Evolutionary conservation across 2,797 vertebrate genomes (phyloP).

Genomic region (Rachycentron canadum): DNA sequence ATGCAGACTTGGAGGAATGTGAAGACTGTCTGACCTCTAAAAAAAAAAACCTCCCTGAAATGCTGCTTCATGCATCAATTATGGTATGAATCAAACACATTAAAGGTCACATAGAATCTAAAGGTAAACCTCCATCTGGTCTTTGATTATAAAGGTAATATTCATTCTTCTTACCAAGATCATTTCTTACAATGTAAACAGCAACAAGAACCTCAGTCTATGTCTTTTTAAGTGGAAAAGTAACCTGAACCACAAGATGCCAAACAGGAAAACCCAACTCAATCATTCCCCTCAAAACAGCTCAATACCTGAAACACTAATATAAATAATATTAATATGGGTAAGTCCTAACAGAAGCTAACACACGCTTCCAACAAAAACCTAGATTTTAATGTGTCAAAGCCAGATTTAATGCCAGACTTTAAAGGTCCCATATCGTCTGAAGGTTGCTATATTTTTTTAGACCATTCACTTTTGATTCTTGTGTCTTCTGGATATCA

Average conservation of each 20-base stretch:
- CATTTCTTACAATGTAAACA: background rate
- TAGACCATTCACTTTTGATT: too few species aligned
- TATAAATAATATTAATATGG: background rate
- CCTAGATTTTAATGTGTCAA: too few species aligned
- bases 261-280: background rate
- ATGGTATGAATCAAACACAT: background rate
- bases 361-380: too few species aligned
- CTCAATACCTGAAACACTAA: background rate
- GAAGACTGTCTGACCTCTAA: too few species aligned
- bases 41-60: background rate
- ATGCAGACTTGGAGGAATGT: background rate
- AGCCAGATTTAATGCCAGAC: too few species aligned
- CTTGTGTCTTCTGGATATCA: too few species aligned
- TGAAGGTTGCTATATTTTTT: too few species aligned
- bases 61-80: background rate
- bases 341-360: too few species aligned
- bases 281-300: background rate
- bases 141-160: too few species aligned
- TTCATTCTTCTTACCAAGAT: background rate
- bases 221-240: background rate
- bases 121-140: too few species aligned
- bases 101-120: too few species aligned
- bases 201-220: background rate
- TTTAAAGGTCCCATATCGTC: too few species aligned
- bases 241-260: conserved; percentile 7